Evolutionary conservation across 1,140 invertebrate species (phyloP).

Genomic region (Tetramorium simillimum): DNA sequence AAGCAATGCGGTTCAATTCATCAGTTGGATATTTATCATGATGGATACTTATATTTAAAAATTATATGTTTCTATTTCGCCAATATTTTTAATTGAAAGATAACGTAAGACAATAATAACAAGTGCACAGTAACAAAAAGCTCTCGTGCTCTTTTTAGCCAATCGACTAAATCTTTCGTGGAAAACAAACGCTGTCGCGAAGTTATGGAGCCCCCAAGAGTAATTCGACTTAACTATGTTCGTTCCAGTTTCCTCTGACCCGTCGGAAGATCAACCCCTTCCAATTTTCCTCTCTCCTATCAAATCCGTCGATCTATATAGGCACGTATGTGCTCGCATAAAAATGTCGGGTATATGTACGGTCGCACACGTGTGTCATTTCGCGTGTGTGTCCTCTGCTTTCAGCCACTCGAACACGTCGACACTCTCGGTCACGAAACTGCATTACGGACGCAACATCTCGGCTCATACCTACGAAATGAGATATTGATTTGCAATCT

Average conservation of each 20-base stretch:
- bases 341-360: slow-evolving; percentile 25
- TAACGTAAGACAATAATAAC: not conserved
- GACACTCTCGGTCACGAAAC: slow-evolving; percentile 76
- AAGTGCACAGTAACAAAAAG: not conserved
- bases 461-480: slow-evolving; percentile 81
- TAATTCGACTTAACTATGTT: slow-evolving; percentile 81
- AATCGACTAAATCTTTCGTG: slow-evolving; percentile 37
- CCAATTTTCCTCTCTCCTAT: slow-evolving; percentile 62
- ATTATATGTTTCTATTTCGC: not conserved
- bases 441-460: slow-evolving; percentile 81
- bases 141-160: not conserved
- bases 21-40: not conserved
- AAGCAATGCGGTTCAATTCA: not conserved
- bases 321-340: slow-evolving; percentile 32
- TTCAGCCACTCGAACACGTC: slow-evolving; percentile 61
- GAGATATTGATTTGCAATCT: slow-evolving; percentile 83
- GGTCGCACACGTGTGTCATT: slow-evolving; percentile 34
- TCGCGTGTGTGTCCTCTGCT: slow-evolving; percentile 45
- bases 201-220: slow-evolving; percentile 75
- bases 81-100: not conserved
- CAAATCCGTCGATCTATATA: slow-evolving; percentile 46
- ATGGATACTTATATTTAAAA: not conserved
- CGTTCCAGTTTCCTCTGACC: slow-evolving; percentile 73
- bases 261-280: slow-evolving; percentile 60
- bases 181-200: slow-evolving; percentile 60